Percentiles rank a stretch among this genome's conserved stretches.
phyloP scores from a whole-genome alignment of 1,140 invertebrate genomes.

The Chlorops oryzae region DNA sequence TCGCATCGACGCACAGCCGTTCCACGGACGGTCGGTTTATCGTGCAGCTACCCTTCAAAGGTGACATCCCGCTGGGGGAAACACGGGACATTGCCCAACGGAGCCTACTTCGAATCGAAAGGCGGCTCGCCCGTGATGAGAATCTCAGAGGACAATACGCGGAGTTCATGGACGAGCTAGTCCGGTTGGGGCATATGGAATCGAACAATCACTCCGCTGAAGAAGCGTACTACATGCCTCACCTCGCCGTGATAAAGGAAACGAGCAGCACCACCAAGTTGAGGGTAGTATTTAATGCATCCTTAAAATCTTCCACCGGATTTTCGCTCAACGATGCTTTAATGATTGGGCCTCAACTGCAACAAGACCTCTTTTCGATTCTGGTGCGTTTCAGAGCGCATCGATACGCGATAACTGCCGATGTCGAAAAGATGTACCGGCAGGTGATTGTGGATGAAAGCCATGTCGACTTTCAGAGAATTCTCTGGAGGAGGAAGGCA shows the following conservation, averaged over 20 bases:
- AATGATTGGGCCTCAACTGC: slow-evolving; percentile 32
- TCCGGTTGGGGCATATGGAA: slow-evolving; percentile 31
- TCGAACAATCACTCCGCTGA: slow-evolving; percentile 7
- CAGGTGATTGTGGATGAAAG: slow-evolving; percentile 28
- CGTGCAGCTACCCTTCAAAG: slow-evolving; percentile 3
- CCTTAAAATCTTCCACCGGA: slow-evolving; percentile 23
- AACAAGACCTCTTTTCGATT: slow-evolving; percentile 1
- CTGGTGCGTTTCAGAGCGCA: too few relatives aligned
- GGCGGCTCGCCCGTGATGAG: background rate
- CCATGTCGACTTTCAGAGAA: slow-evolving; percentile 30
- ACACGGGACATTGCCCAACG: background rate
- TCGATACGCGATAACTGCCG: too few relatives aligned
- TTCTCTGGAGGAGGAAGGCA: slow-evolving; percentile 38
- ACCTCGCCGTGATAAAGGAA: slow-evolving; percentile 30
- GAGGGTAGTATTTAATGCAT: slow-evolving; percentile 33
- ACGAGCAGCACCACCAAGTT: slow-evolving; percentile 22
- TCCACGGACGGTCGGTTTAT: slow-evolving; percentile 1
- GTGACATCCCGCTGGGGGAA: background rate
- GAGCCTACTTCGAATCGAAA: background rate
- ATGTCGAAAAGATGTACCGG: slow-evolving; percentile 42
- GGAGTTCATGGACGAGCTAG: slow-evolving; percentile 31
- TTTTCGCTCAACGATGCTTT: slow-evolving; percentile 30
- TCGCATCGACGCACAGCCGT: background rate
- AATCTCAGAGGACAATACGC: slow-evolving; percentile 8
- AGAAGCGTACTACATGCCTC: slow-evolving; percentile 17